phyloP scores from a whole-genome alignment of 2,797 vertebrate species.

The Otolemur crassicaudatus region DNA sequence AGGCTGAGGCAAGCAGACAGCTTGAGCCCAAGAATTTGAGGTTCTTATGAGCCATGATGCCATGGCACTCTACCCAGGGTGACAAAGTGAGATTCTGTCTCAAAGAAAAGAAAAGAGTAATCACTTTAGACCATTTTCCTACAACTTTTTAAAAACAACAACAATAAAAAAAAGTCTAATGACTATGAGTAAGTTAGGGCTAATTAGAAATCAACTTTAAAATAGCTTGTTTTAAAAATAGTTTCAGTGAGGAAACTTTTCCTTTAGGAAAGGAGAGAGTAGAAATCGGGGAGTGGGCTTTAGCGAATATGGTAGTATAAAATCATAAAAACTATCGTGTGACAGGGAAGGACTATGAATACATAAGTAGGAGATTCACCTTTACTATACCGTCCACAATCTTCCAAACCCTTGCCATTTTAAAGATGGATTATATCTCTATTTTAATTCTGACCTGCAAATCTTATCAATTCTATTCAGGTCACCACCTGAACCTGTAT shows the following conservation, averaged over 20 bases:
- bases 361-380: not conserved
- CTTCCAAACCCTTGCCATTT: not conserved
- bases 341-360: not conserved
- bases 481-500: constrained; percentile 41
- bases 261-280: not conserved
- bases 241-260: not conserved
- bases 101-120: not conserved
- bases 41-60: too few species aligned
- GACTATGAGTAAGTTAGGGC: not conserved
- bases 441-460: constrained; percentile 62
- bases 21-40: too few species aligned
- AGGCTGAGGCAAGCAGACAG: too few species aligned
- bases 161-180: constrained; percentile 23
- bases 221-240: constrained; percentile 19
- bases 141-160: constrained; percentile 23
- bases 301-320: not conserved
- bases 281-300: not conserved
- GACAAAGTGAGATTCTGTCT: too few species aligned
- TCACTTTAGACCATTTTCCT: constrained; percentile 56
- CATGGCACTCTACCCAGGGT: too few species aligned
- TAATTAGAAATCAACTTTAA: constrained; percentile 55
- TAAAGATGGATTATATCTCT: constrained; percentile 42
- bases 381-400: not conserved
- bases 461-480: constrained; percentile 56
- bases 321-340: not conserved